phyloP scores from a whole-genome alignment of 2,113 vertebrate species.

The Cyprinodon brontotheroides region DNA sequence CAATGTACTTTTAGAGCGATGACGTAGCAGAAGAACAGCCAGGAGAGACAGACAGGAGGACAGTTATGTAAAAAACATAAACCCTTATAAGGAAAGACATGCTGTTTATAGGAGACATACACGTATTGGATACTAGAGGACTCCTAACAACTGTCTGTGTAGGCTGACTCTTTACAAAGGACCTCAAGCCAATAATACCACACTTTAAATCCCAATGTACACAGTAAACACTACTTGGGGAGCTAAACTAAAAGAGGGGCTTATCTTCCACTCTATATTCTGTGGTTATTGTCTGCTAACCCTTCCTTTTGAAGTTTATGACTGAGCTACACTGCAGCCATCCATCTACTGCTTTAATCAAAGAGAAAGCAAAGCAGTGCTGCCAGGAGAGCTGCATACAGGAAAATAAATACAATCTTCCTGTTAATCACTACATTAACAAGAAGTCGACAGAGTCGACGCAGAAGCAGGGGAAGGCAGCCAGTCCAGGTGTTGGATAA shows the following conservation, averaged over 20 bases:
- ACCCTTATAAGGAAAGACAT: neutral
- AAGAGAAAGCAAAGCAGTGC: constrained; percentile 62
- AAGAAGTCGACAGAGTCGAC: constrained; percentile 63
- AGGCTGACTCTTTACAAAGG: constrained; percentile 24
- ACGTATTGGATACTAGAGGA: constrained; percentile 11
- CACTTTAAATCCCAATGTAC: constrained; percentile 24
- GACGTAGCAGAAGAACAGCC: constrained; percentile 16
- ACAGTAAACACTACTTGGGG: constrained; percentile 22
- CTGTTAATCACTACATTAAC: constrained; percentile 73
- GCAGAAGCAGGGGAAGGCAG: constrained; percentile 46
- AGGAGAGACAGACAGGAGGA: constrained; percentile 14
- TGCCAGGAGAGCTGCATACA: constrained; percentile 55
- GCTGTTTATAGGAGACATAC: neutral
- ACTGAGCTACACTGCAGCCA: constrained; percentile 44
- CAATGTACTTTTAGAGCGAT: constrained; percentile 8
- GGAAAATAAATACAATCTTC: constrained; percentile 66
- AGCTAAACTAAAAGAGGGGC: constrained; percentile 7
- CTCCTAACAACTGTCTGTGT: constrained; percentile 2
- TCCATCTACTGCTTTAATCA: constrained; percentile 66
- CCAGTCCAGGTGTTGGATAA: constrained; percentile 70
- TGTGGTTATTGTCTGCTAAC: constrained; percentile 22
- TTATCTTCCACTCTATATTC: neutral
- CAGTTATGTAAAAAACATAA: neutral
- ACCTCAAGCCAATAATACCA: constrained; percentile 8
- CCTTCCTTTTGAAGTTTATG: constrained; percentile 53